Evolutionary conservation across 2,888 invertebrate genomes (phyloP).

Genomic region (Lissocephala sabroskyi): DNA sequence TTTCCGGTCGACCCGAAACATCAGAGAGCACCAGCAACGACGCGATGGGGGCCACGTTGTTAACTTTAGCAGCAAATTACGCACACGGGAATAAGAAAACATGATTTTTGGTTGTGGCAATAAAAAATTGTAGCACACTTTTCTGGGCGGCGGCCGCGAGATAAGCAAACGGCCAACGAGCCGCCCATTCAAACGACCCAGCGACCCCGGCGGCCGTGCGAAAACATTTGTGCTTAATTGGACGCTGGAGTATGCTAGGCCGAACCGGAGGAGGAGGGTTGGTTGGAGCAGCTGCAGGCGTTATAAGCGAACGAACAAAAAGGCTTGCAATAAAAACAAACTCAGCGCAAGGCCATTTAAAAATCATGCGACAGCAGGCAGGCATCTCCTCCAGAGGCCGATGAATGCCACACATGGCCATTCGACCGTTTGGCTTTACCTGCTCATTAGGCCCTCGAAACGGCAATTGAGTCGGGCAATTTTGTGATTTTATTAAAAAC

Average conservation of each 20-base stretch:
- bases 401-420: too few species aligned
- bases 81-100: conserved; percentile 65
- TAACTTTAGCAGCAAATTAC: conserved; percentile 45
- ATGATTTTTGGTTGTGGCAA: conserved; percentile 65
- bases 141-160: conserved; percentile 24
- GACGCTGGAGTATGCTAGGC: conserved; percentile 60
- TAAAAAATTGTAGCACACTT: conserved; percentile 64
- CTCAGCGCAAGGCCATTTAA: conserved; percentile 43
- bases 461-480: too few species aligned
- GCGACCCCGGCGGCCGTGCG: too few species aligned
- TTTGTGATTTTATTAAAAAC: conserved; percentile 7
- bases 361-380: conserved; percentile 50
- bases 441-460: too few species aligned
- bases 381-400: too few species aligned
- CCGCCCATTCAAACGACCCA: conserved; percentile 34
- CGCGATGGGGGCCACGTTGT: conserved; percentile 19
- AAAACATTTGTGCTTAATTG: conserved; percentile 58
- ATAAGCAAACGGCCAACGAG: conserved; percentile 25
- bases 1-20: too few species aligned
- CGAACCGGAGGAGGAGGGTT: conserved; percentile 49
- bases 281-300: too few species aligned
- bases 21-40: too few species aligned
- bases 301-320: too few species aligned
- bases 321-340: too few species aligned
- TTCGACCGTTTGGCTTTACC: too few species aligned